Evolutionary conservation across 2,113 vertebrate genomes (phyloP).

Genomic region (Lycocorax pyrrhopterus): DNA sequence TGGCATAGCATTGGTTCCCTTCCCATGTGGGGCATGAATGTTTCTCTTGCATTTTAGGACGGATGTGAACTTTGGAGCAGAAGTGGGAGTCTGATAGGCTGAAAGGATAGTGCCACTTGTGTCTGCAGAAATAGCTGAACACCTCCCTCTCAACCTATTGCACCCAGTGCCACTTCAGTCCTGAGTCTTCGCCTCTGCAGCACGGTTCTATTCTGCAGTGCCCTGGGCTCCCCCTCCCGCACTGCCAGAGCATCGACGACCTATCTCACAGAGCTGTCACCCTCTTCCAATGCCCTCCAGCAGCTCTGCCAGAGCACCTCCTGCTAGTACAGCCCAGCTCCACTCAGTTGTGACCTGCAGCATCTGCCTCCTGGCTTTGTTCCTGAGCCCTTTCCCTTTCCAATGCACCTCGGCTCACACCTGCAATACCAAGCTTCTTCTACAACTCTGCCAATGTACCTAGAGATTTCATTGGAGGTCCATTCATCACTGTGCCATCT

Average conservation of each 20-base stretch:
- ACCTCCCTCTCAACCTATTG: neutral
- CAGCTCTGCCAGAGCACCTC: neutral
- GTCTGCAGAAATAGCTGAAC: neutral
- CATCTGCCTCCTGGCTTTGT: neutral
- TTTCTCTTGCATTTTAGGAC: neutral
- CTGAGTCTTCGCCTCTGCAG: neutral
- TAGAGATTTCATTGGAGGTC: neutral
- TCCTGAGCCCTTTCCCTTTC: neutral
- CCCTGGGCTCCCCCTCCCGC: neutral
- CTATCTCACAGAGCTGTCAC: neutral
- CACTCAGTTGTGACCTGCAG: neutral
- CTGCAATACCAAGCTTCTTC: neutral
- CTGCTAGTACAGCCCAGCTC: neutral
- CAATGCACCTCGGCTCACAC: rapidly evolving
- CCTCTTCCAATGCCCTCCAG: neutral
- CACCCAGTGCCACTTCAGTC: neutral
- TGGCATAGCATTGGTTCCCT: neutral
- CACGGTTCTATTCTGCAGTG: neutral
- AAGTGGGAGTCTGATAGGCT: neutral
- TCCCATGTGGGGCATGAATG: neutral
- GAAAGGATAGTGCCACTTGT: neutral
- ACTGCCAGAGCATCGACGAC: neutral
- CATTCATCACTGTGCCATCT: neutral
- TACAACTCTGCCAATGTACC: neutral
- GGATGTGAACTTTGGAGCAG: neutral